phyloP scores from a whole-genome alignment of 2,113 vertebrate species.

The Mormyrus iriodes region DNA sequence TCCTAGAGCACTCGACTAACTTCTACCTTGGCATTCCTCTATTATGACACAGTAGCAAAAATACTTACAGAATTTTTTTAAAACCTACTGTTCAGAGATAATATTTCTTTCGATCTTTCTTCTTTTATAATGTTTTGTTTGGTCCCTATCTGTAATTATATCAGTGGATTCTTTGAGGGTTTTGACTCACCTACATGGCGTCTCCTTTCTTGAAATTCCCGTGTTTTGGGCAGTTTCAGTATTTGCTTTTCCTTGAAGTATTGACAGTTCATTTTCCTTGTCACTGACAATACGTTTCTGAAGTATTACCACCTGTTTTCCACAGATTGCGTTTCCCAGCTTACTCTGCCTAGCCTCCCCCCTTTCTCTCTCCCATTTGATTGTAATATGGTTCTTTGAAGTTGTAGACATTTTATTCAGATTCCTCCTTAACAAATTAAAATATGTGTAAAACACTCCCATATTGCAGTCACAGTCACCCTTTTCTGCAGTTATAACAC shows the following conservation, averaged over 20 bases:
- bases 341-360: not conserved
- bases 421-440: not conserved
- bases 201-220: not conserved
- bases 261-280: not conserved
- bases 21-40: not conserved
- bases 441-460: slow-evolving; percentile 16
- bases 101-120: not conserved
- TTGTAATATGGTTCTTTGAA: slow-evolving; percentile 4
- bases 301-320: slow-evolving; percentile 10
- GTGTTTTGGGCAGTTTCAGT: not conserved
- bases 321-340: slow-evolving; percentile 12
- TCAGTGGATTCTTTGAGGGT: not conserved
- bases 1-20: not conserved
- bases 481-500: slow-evolving; percentile 10
- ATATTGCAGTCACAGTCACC: not conserved
- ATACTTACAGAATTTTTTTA: not conserved
- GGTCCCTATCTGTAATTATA: not conserved
- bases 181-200: not conserved
- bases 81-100: not conserved
- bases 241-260: not conserved
- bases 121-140: not conserved
- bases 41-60: not conserved
- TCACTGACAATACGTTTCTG: slow-evolving; percentile 2
- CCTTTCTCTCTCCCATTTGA: not conserved
- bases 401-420: slow-evolving; percentile 10